phyloP scores from a whole-genome alignment of 1,140 invertebrate genomes.

The Polyergus mexicanus region DNA sequence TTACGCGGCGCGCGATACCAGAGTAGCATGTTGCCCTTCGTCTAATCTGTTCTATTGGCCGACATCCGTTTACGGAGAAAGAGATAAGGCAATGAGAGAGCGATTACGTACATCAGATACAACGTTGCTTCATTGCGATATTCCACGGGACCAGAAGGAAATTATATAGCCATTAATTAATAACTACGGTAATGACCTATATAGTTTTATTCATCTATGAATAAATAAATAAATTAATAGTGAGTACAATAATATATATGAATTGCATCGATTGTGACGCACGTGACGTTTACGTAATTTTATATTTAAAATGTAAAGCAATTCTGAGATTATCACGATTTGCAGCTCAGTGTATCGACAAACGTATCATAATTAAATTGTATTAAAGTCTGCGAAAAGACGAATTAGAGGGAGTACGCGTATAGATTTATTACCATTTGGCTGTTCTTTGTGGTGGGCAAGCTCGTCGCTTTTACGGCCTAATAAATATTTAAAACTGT shows the following conservation, averaged over 20 bases:
- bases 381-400: slow-evolving; percentile 38
- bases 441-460: slow-evolving; percentile 59
- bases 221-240: too few relatives aligned
- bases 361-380: slow-evolving; percentile 39
- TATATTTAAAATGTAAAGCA: slow-evolving; percentile 22
- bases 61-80: not conserved
- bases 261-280: not conserved
- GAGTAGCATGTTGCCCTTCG: slow-evolving; percentile 16
- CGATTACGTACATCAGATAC: slow-evolving; percentile 7
- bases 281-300: not conserved
- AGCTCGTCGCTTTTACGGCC: slow-evolving; percentile 43
- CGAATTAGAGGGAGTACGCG: not conserved
- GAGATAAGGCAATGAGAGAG: slow-evolving; percentile 12
- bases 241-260: not conserved
- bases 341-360: not conserved
- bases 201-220: not conserved
- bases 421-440: slow-evolving; percentile 65
- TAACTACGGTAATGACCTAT: not conserved
- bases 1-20: slow-evolving; percentile 38
- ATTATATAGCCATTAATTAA: not conserved
- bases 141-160: not conserved
- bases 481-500: slow-evolving; percentile 72
- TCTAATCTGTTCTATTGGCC: slow-evolving; percentile 55
- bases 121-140: not conserved
- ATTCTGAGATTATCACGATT: slow-evolving; percentile 19